Base-by-base conservation (phyloP, 2,797 vertebrate species). In the Potorous gilbertii region DNA sequence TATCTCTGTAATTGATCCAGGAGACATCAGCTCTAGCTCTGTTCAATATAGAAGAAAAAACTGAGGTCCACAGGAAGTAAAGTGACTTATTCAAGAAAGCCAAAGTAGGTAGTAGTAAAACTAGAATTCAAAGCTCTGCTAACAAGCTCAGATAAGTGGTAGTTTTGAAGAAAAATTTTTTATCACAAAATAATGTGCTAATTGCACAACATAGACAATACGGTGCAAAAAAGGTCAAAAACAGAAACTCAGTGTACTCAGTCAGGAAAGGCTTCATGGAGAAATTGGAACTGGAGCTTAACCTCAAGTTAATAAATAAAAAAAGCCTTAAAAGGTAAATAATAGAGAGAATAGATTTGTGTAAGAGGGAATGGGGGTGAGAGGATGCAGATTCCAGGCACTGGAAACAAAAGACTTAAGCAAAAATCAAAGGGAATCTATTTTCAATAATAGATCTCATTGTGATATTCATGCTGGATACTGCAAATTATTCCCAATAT, bases 391-490 rank as follows among this genome's bases (percentile, higher is more conserved):
- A 27, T 81, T 87, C 40, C 21, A 81, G 74, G n/a, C 21, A 50
- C 1, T 50, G 40, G 3, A 27, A 87, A 46, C 18, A 18, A 13
- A 81, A 81, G 0, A 46, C 6, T 50, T 81, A 46, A 81, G 66
- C 40, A 87, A 50, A 87, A 87, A 27, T 87, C 40, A 46, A 46
- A 81, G 74, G 21, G 46, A 87, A 10, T 50, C 50, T 87, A 27
- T 87, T 27, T 87, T 50, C 74, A 50, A 28, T 50, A 50, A 87
- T 27, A 50, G 90, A 8, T 74, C 90, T 97, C 91, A 81, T 95
- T 97, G 94, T 95, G 94, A 96, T 96, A 94, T 96, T 97, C 92
- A 95, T 94, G 27, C 31, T 74, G n/a, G 90, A 91, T 95, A 56
- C 94, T 90, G 91, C 59, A 56, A 94, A 46, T 95, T 96, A 52